phyloP scores from a whole-genome alignment of 2,888 invertebrate species.

The Busseola fusca region DNA sequence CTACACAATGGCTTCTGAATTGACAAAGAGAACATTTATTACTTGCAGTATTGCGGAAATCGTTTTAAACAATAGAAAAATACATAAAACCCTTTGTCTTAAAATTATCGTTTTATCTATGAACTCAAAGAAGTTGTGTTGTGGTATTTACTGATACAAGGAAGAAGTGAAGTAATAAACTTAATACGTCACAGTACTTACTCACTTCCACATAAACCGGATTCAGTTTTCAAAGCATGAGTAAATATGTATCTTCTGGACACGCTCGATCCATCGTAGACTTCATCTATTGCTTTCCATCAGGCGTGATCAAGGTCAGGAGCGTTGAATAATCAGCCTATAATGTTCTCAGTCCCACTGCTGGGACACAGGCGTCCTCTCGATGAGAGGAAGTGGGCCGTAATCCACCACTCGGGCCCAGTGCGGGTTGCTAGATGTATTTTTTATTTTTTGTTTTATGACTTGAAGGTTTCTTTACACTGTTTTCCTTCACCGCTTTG shows the following conservation, averaged over 20 bases:
- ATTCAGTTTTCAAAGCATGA: not conserved
- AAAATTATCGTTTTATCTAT: not conserved
- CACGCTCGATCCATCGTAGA: not conserved
- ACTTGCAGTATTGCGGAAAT: slow-evolving; percentile 19
- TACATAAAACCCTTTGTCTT: not conserved
- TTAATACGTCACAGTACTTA: not conserved
- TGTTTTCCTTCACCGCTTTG: no score
- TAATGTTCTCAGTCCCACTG: not conserved
- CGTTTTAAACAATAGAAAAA: slow-evolving; percentile 10
- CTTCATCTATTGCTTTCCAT: not conserved
- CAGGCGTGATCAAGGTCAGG: not conserved
- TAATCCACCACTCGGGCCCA: no score
- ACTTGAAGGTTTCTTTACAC: no score
- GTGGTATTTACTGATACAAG: not conserved
- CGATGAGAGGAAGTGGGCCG: no score
- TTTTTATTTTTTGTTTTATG: no score
- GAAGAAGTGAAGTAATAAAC: not conserved
- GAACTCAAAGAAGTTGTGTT: not conserved
- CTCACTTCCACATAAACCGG: not conserved
- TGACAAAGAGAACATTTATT: slow-evolving; percentile 9
- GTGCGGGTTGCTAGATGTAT: no score
- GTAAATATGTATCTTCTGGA: not conserved
- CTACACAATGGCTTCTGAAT: slow-evolving; percentile 17
- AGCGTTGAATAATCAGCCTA: not conserved
- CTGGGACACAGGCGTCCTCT: no score